Evolutionary conservation across 1,140 invertebrate species (phyloP).

Genomic region (Tetramorium simillimum): DNA sequence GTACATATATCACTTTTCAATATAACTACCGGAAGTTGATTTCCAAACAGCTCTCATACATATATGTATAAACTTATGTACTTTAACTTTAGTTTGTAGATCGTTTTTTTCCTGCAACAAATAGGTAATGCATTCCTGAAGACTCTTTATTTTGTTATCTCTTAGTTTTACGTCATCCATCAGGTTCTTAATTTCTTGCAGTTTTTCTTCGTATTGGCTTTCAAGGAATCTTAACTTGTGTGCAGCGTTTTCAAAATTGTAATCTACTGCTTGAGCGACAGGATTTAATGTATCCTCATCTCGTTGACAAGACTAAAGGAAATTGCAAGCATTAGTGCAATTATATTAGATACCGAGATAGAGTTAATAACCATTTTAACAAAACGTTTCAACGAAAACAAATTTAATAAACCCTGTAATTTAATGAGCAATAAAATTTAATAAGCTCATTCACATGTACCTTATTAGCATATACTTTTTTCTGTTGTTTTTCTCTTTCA

Average conservation of each 20-base stretch:
- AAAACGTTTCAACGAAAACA: neutral
- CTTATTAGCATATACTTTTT: neutral
- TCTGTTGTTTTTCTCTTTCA: neutral
- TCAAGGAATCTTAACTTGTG: conserved; percentile 9
- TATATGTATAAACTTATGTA: conserved; percentile 32
- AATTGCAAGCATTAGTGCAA: neutral
- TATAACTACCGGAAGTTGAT: too few relatives aligned
- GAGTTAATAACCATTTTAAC: neutral
- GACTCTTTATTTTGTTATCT: conserved; percentile 64
- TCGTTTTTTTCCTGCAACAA: conserved; percentile 60
- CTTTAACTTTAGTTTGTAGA: conserved; percentile 55
- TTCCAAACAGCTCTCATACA: neutral
- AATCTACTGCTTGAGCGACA: neutral
- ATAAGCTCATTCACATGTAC: neutral
- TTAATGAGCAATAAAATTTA: neutral
- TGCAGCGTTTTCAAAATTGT: neutral
- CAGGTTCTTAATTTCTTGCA: conserved; percentile 54
- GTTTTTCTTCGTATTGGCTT: conserved; percentile 42
- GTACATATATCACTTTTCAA: too few relatives aligned
- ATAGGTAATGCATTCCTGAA: conserved; percentile 55
- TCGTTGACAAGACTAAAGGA: neutral
- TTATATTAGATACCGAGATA: neutral
- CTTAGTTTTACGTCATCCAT: conserved; percentile 58
- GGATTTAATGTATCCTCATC: neutral
- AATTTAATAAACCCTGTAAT: neutral